phyloP scores from a whole-genome alignment of 2,888 invertebrate genomes.

The Erpobdella octoculata region DNA sequence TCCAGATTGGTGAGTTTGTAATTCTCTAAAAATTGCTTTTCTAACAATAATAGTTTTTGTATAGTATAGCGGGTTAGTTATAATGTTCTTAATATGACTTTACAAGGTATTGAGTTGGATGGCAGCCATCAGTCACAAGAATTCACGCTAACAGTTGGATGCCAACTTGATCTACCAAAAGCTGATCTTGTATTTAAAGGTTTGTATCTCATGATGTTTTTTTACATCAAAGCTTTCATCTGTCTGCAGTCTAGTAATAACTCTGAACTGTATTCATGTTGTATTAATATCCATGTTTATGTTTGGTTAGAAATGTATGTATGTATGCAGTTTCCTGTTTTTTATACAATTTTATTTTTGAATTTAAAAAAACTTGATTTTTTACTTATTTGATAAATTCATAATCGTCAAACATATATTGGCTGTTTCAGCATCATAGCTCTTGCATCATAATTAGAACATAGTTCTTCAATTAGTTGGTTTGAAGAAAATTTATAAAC shows the following conservation, averaged over 20 bases:
- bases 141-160: conserved; percentile 80
- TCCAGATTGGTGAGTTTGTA: conserved; percentile 57
- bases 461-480: not conserved
- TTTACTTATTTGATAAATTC: too few species aligned
- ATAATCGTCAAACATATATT: too few species aligned
- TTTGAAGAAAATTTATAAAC: too few species aligned
- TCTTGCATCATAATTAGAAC: not conserved
- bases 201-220: conserved; percentile 52
- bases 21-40: not conserved
- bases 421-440: not conserved
- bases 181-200: conserved; percentile 89
- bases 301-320: too few species aligned
- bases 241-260: too few species aligned
- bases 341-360: too few species aligned
- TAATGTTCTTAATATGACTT: too few species aligned
- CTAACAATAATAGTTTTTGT: not conserved
- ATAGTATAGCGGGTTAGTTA: not conserved
- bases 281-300: too few species aligned
- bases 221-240: too few species aligned
- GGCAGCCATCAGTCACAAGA: conserved; percentile 83
- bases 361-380: too few species aligned
- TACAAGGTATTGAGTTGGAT: conserved; percentile 89
- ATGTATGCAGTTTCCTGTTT: too few species aligned
- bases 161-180: conserved; percentile 88
- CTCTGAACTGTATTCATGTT: too few species aligned